Evolutionary conservation across 1,140 invertebrate species (phyloP), one percentile per base, ranked within the genome.

Genomic region (Drosophila leontia): DNA sequence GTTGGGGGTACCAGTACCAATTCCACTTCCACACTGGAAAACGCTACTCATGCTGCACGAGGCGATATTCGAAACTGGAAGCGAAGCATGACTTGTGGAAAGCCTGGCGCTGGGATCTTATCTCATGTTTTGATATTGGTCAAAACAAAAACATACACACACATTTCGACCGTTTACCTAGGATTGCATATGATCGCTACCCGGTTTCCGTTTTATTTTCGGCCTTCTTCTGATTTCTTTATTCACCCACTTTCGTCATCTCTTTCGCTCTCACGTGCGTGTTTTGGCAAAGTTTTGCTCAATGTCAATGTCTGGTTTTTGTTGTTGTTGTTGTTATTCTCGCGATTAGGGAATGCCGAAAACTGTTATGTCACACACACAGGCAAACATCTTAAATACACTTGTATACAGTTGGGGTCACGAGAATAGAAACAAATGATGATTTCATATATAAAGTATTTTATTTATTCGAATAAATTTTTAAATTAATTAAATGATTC

Each of bases 251-350:
- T 59, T 58, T 65, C 53, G 19, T 50, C 68, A 60, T 70, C 53
- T 45, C 67, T 59, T n/a, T 72, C 41, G 61, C 55, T 53, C 78
- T 83, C 61, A 70, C 84, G 72, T 84, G 85, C 55, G 17, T 67
- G 34, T 55, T 74, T 87, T 87, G 80, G 64, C 72, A 78, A 83
- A 78, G 41, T 78, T 78, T 65, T 19, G 61, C 59, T 78, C 84
- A 87, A 88, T 88, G 84, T 88, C 84, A 87, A 87, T 87, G 80
- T 76, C 80, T 78, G 6, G 19, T 39, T 23, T 23, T 67, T 41
- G 60, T 41, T 19, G 42, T 44, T 71, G 51, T 62, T 74, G 32
- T 58, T 41, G 45, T 57, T 74, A 35, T 48, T 15, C 7, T 32
- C 13, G 35, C 44, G 72, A 69, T 55, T 75, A 53, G 70, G 70